Percentiles rank a stretch among this genome's conserved stretches.
Evolutionary conservation across 2,113 vertebrate species (phyloP).

Genomic region (Platichthys flesus): DNA sequence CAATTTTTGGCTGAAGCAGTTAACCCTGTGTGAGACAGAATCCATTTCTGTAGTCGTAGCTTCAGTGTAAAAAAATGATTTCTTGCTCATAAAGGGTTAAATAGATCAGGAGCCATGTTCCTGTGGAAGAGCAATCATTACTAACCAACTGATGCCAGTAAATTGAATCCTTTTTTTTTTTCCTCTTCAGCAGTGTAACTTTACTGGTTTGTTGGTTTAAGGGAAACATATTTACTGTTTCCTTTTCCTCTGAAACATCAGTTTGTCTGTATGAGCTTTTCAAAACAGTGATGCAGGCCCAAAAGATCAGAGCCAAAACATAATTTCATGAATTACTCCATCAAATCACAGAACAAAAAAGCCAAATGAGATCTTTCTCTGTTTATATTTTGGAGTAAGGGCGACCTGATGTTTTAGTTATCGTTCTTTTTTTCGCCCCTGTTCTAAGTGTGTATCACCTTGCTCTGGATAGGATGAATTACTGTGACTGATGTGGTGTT

Average conservation of each 20-base stretch:
- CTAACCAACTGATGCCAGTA: no score
- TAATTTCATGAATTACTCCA: not conserved
- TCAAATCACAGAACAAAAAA: not conserved
- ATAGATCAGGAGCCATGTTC: not conserved
- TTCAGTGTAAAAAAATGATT: not conserved
- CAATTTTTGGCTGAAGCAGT: not conserved
- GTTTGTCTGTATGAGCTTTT: not conserved
- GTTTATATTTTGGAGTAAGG: no score
- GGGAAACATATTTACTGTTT: not conserved
- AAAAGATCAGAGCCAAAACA: not conserved
- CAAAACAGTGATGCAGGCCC: no score
- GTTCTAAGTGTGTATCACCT: no score
- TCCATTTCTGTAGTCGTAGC: not conserved
- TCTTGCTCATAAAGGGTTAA: not conserved
- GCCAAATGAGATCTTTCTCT: not conserved
- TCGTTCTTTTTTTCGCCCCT: no score
- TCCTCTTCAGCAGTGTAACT: no score
- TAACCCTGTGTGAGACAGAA: not conserved
- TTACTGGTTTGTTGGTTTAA: no score
- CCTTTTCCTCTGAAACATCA: not conserved
- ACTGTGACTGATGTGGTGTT: not conserved
- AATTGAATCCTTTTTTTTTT: not conserved
- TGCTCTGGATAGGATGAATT: no score
- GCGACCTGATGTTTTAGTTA: no score
- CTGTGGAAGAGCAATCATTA: not conserved